Evolutionary conservation across 2,888 invertebrate species (phyloP), one percentile per base, ranked within the genome.

Genomic region (Megastigmus dorsalis): DNA sequence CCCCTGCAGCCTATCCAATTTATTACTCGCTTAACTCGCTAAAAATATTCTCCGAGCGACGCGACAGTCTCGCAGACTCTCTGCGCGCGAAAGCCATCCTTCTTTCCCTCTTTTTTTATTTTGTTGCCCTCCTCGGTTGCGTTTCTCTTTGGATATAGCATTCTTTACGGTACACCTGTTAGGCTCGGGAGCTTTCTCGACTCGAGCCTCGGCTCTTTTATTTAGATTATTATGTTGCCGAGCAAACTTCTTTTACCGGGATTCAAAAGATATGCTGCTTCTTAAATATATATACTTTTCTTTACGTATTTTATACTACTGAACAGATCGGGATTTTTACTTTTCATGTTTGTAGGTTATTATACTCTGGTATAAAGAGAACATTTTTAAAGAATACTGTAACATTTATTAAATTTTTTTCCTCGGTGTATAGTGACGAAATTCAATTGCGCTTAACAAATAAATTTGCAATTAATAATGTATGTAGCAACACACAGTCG

Each of bases 21-120:
- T 71, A 70, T 75, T 71, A 75, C 54, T 67, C 62, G 54, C 71
- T 75, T 71, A 71, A 71, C 71, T 67, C 62, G 57, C 67, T 70
- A 67, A 75, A 75, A 71, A 70, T 74, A 69, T 70, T 59, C 65
- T 65, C 74, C 20, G 74, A 75, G 59, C 45, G 38, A n/a, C 62
- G 60, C 36, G 9, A 23, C 28, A 9, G 20, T 5, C 55, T 28
- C n/a, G 13, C 45, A 20, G 28, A 36, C 18, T 9, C 15, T 4
- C 60, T 9, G 18, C 26, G 26, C 36, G 30, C 38, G 23, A 36
- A n/a, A 33, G 38, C 26, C 36, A 26, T 50, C 50, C 38, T 68
- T 59, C n/a, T 59, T 57, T 26, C 0, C n/a, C 9, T 41, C 18
- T 30, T 33, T 18, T n/a, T 15, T 13, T 41, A n/a, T 33, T 23